Base-by-base conservation (phyloP, 2,888 invertebrate species). In the Epistrophe eligans region DNA sequence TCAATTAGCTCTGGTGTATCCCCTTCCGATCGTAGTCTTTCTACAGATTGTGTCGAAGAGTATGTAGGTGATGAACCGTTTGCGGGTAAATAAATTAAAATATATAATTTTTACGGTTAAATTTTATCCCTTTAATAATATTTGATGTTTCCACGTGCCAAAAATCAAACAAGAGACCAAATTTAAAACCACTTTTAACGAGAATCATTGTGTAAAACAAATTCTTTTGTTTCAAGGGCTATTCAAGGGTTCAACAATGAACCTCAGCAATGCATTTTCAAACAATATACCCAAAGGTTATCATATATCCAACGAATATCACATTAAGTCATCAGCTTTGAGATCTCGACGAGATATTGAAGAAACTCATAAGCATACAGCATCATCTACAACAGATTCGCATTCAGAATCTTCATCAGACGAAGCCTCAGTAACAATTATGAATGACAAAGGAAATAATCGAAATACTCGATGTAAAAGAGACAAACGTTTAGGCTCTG, bases 1-100 rank as follows among this genome's bases (percentile, higher is more conserved):
- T 97, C 97, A 10, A 94, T 97, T 79, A 95, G 95, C 70, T 95
- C 95, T 89, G 95, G 95, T 91, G 94, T 96, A 66, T 96, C 96
- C 4, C 93, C 95, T 66, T 95, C 95, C 80, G 96, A 97, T 92
- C 97, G 97, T 91, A 96, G 96, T 89, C 90, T 91, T 4, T 96
- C 96, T 89, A 96, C 96, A 8, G 97, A 97, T 93, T 95, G 95
- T 90, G 96, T 97, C 81, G 97, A 97, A 93, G 97, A 97, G 93
- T 97, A 95, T 92, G 95, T 97, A 89, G 96, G 96, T 84, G 97
- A 98, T 92, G 95, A 96, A 88, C 97, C 97, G 88, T 97, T 97
- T 94, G 97, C 97, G 93, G 97, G 97, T 97, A 60, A 3, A 13
- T 2, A 15, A 17, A n/a, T 9, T 17, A 13, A 8, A 38, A 24